A percentile compares a stretch with the other conserved stretches of the same genome.
Conservation (phyloP, 2,797 vertebrate genomes). For the Potorous gilbertii region DNA sequence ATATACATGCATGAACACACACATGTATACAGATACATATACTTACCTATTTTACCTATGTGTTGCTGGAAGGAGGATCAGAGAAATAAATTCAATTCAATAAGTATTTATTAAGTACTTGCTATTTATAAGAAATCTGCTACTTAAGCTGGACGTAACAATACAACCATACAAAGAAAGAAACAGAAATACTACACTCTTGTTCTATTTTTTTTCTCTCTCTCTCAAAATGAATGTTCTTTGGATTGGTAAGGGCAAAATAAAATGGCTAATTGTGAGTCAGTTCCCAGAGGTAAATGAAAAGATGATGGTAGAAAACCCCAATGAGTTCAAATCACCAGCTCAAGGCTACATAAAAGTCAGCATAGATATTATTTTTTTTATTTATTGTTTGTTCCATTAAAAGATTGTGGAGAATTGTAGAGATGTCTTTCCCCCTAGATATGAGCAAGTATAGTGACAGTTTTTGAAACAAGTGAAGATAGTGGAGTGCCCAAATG, state of each 20-base stretch:
- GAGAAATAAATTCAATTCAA: neutral
- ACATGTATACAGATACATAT: neutral
- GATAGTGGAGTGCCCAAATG: neutral
- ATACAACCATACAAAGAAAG: neutral
- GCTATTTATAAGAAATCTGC: neutral
- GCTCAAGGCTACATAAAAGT: neutral
- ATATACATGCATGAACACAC: neutral
- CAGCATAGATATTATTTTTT: neutral
- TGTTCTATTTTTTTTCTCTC: neutral
- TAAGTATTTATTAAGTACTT: neutral
- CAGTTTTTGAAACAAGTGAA: neutral
- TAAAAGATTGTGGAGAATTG: neutral
- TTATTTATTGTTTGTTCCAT: neutral
- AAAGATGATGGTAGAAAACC: neutral
- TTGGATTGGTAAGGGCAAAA: neutral
- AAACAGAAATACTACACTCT: neutral
- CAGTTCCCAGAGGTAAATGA: neutral
- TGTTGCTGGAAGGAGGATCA: neutral
- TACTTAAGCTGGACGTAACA: neutral
- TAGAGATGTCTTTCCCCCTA: neutral
- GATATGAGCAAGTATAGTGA: neutral
- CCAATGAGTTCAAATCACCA: neutral
- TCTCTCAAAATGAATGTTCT: neutral
- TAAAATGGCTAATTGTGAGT: neutral
- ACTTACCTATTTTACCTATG: neutral